Evolutionary conservation across 2,797 vertebrate species (phyloP).

Genomic region (Melanotaenia maccullochi): DNA sequence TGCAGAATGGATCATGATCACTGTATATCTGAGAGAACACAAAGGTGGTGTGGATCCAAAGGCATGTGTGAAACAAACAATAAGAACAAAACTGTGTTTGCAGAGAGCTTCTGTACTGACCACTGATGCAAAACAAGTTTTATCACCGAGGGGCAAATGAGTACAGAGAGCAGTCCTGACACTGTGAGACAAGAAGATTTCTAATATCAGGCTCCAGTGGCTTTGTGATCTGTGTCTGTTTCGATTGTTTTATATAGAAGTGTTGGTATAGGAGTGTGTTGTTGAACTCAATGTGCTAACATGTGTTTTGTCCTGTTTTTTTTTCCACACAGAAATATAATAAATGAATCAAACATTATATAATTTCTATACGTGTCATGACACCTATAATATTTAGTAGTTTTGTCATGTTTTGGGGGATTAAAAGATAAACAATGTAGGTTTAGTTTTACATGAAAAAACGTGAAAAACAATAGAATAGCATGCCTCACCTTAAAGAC

Average conservation of each 20-base stretch:
- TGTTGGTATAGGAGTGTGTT: background rate
- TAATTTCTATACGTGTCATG: too few species aligned
- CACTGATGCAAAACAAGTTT: conserved; percentile 19
- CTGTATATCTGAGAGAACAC: conserved; percentile 9
- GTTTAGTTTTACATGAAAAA: too few species aligned
- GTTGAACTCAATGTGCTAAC: background rate
- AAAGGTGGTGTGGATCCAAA: conserved; percentile 2
- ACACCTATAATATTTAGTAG: too few species aligned
- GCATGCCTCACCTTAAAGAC: too few species aligned
- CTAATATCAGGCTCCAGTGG: conserved; percentile 27
- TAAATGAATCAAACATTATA: too few species aligned
- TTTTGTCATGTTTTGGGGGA: too few species aligned
- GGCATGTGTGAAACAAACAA: conserved; percentile 13
- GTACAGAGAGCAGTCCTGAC: conserved; percentile 9
- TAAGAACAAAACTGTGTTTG: conserved; percentile 15
- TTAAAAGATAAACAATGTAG: too few species aligned
- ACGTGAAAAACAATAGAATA: too few species aligned
- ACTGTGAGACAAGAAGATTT: conserved; percentile 14
- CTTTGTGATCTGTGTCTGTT: conserved; percentile 1
- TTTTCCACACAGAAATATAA: too few species aligned
- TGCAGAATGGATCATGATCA: conserved; percentile 10
- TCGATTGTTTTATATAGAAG: background rate
- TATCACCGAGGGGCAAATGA: conserved; percentile 13
- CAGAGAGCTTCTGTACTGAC: conserved; percentile 4
- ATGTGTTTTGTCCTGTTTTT: too few species aligned